Conservation (phyloP, 2,797 vertebrate genomes). For the Hapalemur alaotrensis region DNA sequence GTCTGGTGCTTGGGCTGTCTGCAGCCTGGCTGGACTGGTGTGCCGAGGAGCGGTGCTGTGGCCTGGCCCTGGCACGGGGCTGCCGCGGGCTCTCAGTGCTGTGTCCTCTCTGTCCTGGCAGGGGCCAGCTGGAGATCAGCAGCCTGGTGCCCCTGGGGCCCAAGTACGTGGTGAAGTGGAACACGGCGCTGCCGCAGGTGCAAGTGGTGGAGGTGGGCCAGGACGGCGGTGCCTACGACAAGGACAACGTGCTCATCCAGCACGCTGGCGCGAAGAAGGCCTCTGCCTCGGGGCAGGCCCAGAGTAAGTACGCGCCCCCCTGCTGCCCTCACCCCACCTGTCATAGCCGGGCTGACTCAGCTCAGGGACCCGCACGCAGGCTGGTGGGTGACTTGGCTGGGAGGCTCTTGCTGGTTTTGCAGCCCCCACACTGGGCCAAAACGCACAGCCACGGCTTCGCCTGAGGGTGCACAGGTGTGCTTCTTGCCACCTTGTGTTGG, state of each 20-base stretch:
- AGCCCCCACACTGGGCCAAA: neutral
- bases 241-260: conserved; percentile 86
- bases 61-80: neutral
- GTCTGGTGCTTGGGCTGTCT: conserved; percentile 59
- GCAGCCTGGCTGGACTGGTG: conserved; percentile 41
- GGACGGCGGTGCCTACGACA: conserved; percentile 86
- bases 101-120: conserved; percentile 60
- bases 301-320: conserved; percentile 77
- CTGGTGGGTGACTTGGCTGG: fast-evolving
- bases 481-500: fast-evolving
- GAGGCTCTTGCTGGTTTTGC: neutral
- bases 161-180: conserved; percentile 97
- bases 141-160: conserved; percentile 95
- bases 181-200: conserved; percentile 92
- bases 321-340: neutral
- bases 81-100: neutral
- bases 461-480: fast-evolving
- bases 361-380: neutral
- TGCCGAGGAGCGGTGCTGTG: neutral
- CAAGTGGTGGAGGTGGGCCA: conserved; percentile 97
- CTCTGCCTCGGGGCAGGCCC: conserved; percentile 74
- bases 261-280: conserved; percentile 85
- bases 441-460: fast-evolving
- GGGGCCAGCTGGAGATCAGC: conserved; percentile 94
- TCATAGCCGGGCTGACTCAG: neutral